A percentile compares a stretch with the other conserved stretches of the same genome.
phyloP scores from a whole-genome alignment of 2,113 vertebrate genomes.

The Dryoscopus gambensis region DNA sequence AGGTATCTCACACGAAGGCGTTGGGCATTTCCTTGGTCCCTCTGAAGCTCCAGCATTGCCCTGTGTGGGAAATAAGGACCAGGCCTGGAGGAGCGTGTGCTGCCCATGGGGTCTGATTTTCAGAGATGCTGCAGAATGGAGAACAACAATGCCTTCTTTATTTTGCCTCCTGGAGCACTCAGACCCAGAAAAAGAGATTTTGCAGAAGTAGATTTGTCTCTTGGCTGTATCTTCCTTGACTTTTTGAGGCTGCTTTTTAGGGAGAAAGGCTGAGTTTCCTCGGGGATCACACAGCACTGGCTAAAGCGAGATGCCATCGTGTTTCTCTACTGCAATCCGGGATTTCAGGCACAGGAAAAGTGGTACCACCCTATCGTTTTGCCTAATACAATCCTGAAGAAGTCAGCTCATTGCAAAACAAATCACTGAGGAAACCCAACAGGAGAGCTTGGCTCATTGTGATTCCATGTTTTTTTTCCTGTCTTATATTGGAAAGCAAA shows the following conservation, averaged over 20 bases:
- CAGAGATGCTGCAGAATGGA: not conserved
- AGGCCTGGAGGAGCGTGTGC: not conserved
- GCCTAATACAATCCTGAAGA: not conserved
- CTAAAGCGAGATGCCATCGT: not conserved
- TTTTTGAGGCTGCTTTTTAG: not conserved
- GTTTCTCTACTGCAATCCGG: not conserved
- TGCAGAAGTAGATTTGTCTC: not conserved
- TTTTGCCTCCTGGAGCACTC: not conserved
- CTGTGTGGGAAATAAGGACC: not conserved
- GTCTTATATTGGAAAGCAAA: not conserved
- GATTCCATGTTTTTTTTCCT: not conserved
- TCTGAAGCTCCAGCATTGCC: not conserved
- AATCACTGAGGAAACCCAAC: not conserved
- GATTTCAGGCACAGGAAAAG: not conserved
- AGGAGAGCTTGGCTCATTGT: not conserved
- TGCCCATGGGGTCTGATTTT: not conserved
- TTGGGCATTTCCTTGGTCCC: not conserved
- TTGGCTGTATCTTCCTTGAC: not conserved
- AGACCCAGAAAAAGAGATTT: not conserved
- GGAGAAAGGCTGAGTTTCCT: not conserved
- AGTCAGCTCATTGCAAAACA: not conserved
- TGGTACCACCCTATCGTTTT: not conserved
- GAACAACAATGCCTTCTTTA: not conserved
- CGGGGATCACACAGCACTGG: fast-evolving
- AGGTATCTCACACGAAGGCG: not conserved